Evolutionary conservation across 2,797 vertebrate genomes (phyloP).

Genomic region (Gadopsis bispinosus): DNA sequence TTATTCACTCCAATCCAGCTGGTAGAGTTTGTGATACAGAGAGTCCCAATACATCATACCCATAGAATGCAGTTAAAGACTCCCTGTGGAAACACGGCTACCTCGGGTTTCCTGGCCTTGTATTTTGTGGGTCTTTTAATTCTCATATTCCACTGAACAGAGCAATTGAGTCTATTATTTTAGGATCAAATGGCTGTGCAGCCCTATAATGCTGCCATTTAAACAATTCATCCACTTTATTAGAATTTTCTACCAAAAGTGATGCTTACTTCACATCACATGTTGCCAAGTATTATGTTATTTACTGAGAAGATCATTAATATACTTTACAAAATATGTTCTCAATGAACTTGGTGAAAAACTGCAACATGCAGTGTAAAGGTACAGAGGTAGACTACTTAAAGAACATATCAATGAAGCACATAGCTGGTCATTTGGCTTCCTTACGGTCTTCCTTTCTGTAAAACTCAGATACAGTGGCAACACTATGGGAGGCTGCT

Average conservation of each 20-base stretch:
- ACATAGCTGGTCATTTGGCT: conserved; percentile 40
- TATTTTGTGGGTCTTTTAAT: conserved; percentile 67
- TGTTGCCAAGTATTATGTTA: neutral
- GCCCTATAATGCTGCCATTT: conserved; percentile 54
- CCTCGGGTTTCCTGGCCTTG: conserved; percentile 67
- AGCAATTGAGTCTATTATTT: conserved; percentile 69
- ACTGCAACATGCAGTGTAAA: neutral
- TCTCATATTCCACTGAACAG: conserved; percentile 68
- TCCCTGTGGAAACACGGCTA: conserved; percentile 63
- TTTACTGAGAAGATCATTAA: conserved; percentile 19
- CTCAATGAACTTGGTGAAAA: neutral
- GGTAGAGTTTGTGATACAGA: conserved; percentile 36
- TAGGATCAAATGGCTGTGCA: conserved; percentile 56
- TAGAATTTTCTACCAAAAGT: conserved; percentile 15
- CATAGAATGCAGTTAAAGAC: conserved; percentile 68
- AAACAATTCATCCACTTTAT: conserved; percentile 61
- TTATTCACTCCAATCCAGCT: conserved; percentile 18
- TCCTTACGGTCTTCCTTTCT: conserved; percentile 25
- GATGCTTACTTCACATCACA: conserved; percentile 10
- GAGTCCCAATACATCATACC: conserved; percentile 60
- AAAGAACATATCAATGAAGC: conserved; percentile 26
- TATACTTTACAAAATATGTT: neutral
- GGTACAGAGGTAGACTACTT: conserved; percentile 17
- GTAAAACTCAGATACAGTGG: conserved; percentile 34
- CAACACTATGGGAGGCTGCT: conserved; percentile 23